Conservation (phyloP, 64 coral and sea anemone species). For the Orbicella faveolata region DNA sequence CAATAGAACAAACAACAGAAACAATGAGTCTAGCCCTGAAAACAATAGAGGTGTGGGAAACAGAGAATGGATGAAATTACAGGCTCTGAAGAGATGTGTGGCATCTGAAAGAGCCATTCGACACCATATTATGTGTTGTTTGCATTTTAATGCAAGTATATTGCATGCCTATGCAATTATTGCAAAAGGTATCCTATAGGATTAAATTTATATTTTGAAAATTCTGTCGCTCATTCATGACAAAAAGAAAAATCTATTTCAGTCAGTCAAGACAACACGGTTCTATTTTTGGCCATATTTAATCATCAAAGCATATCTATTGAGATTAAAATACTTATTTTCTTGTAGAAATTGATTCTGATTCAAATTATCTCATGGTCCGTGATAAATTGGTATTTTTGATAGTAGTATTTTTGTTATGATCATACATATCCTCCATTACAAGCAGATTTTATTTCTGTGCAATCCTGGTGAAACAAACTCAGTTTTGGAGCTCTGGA, state of each 20-base stretch:
- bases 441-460: background rate
- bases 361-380: background rate
- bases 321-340: background rate
- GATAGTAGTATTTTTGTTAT: conserved; percentile 15
- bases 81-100: too few species aligned
- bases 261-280: background rate
- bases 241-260: background rate
- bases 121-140: too few species aligned
- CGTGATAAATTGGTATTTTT: conserved; percentile 25
- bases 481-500: background rate
- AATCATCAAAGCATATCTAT: background rate
- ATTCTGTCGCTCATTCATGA: too few species aligned
- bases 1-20: too few species aligned
- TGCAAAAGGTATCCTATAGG: too few species aligned
- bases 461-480: background rate
- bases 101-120: too few species aligned
- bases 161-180: too few species aligned
- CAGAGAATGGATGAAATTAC: too few species aligned
- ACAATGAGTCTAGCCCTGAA: too few species aligned
- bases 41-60: too few species aligned
- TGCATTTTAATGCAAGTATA: too few species aligned
- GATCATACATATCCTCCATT: background rate
- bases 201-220: too few species aligned
- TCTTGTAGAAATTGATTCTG: background rate
- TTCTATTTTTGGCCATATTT: conserved; percentile 17